phyloP scores from a whole-genome alignment of 2,888 invertebrate species.

The Epinotia nisella region DNA sequence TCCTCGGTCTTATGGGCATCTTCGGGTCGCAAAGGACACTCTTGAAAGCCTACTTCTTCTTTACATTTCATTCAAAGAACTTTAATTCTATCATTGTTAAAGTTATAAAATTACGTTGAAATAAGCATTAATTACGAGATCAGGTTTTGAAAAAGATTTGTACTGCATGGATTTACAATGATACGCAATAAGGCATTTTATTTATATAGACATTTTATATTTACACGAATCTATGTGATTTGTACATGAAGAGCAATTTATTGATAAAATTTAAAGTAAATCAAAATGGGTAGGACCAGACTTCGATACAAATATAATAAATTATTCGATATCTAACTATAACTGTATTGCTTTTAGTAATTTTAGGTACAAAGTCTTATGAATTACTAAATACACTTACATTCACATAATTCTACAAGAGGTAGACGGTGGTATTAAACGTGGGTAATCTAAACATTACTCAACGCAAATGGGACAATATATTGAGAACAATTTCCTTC shows the following conservation, averaged over 20 bases:
- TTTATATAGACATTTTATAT: not conserved
- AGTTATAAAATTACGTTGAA: not conserved
- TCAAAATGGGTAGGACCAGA: not conserved
- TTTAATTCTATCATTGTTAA: no score
- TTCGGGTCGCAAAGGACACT: no score
- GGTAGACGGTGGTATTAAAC: not conserved
- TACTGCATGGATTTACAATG: no score
- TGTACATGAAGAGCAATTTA: not conserved
- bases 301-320: not conserved
- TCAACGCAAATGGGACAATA: not conserved
- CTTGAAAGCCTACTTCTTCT: no score
- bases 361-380: conserved; percentile 31
- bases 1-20: no score
- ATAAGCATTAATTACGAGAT: not conserved
- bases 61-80: no score
- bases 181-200: not conserved
- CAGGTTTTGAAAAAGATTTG: no score
- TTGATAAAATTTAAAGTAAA: not conserved
- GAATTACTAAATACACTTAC: not conserved
- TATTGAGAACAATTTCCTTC: not conserved
- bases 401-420: not conserved
- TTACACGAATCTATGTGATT: not conserved
- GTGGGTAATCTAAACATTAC: not conserved
- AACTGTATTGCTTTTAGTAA: conserved; percentile 34
- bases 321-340: conserved; percentile 13